These are phyloP conservation scores for Ameiurus melas DNA, from an alignment of 2,113 vertebrate genomes.

Conservation along the genomic window DNA sequence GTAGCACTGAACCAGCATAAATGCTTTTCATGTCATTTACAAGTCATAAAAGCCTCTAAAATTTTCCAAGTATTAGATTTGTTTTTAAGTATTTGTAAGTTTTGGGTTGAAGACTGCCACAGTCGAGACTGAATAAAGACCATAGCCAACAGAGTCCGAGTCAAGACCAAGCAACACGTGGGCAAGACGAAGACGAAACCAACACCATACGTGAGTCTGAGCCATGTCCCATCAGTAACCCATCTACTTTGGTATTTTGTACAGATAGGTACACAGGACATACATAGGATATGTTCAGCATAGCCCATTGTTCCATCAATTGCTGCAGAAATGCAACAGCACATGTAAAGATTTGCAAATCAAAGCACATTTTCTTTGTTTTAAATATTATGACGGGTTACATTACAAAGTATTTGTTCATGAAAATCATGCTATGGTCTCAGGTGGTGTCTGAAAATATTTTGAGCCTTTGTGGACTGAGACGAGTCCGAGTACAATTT, in stretches of 20 bases:
- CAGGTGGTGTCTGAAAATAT: too few relatives aligned
- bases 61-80: too few relatives aligned
- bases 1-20: constrained; percentile 27
- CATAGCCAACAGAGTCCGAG: background rate
- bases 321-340: too few relatives aligned
- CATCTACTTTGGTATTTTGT: background rate
- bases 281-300: background rate
- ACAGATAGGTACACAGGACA: background rate
- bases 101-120: background rate
- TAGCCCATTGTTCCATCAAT: background rate
- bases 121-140: background rate
- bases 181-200: background rate
- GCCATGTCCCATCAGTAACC: background rate
- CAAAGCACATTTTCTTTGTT: too few relatives aligned
- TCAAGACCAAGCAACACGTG: background rate
- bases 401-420: too few relatives aligned
- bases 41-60: background rate
- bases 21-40: background rate
- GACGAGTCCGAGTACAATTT: too few relatives aligned
- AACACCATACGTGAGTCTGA: too few relatives aligned
- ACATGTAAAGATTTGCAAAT: too few relatives aligned
- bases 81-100: background rate
- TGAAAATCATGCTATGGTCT: too few relatives aligned
- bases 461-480: too few relatives aligned
- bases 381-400: too few relatives aligned